A percentile compares a stretch with the other conserved stretches of the same genome.
Evolutionary conservation across 2,113 vertebrate species (phyloP).

Genomic region (Erinaceus europaeus): DNA sequence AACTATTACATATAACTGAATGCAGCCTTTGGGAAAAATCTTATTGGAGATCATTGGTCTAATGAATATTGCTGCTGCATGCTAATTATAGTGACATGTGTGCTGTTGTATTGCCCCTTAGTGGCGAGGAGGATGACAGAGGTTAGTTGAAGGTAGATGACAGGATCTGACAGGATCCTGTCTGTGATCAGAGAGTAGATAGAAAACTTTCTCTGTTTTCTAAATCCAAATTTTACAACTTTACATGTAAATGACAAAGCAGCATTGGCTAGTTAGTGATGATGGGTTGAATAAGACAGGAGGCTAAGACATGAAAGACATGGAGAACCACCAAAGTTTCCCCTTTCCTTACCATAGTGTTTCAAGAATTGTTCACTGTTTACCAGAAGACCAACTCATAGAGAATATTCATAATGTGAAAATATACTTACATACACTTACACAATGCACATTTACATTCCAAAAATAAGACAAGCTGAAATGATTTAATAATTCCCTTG

Average conservation of each 20-base stretch:
- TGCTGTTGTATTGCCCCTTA: constrained; percentile 72
- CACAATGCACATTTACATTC: neutral
- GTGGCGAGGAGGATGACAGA: constrained; percentile 60
- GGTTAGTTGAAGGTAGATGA: constrained; percentile 51
- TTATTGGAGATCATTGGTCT: constrained; percentile 75
- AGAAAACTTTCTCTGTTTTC: constrained; percentile 27
- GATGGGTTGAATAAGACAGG: neutral
- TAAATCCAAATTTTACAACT: constrained; percentile 33
- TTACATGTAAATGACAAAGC: constrained; percentile 28
- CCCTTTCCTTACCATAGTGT: neutral
- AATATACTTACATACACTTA: neutral
- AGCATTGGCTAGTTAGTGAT: neutral
- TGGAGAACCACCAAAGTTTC: neutral
- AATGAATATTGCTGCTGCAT: constrained; percentile 73
- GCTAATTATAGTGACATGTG: constrained; percentile 68
- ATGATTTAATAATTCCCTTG: neutral
- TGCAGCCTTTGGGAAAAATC: constrained; percentile 72
- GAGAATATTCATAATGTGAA: constrained; percentile 2
- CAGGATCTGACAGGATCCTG: constrained; percentile 36
- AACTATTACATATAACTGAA: constrained; percentile 74
- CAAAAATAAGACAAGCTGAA: neutral
- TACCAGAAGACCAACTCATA: neutral
- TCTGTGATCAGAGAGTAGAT: constrained; percentile 22
- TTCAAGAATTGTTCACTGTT: neutral
- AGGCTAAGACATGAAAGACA: neutral